phyloP scores from a whole-genome alignment of 2,888 invertebrate genomes.

The Noctua fimbriata region DNA sequence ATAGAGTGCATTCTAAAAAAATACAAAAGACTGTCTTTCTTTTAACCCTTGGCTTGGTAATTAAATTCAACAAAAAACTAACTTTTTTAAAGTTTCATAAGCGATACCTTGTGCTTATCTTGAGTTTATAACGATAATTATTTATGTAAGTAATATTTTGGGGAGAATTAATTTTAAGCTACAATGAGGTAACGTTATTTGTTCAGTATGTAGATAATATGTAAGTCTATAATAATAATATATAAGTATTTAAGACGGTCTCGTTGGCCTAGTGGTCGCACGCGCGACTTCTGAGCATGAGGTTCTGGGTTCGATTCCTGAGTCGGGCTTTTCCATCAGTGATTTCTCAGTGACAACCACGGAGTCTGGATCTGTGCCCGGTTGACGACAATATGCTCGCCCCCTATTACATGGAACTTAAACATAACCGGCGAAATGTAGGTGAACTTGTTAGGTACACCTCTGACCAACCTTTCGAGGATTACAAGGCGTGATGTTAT shows the following conservation, averaged over 20 bases:
- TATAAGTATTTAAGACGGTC: no score
- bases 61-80: background rate
- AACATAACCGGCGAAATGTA: background rate
- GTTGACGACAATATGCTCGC: background rate
- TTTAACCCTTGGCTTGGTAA: background rate
- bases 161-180: background rate
- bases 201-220: background rate
- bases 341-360: background rate
- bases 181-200: conserved; percentile 10
- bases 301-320: background rate
- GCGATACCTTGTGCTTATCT: conserved; percentile 1
- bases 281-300: background rate
- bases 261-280: background rate
- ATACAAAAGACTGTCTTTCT: no score
- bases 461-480: background rate
- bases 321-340: background rate
- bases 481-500: background rate
- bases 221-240: background rate
- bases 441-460: background rate
- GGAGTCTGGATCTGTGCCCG: background rate
- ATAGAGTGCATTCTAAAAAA: no score
- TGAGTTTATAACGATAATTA: background rate
- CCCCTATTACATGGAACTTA: background rate
- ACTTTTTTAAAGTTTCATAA: background rate
- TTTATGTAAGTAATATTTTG: background rate